These are phyloP conservation scores for Caenorhabditis virilis DNA, from an alignment of 2,888 invertebrate species.

Conservation along the genomic window DNA sequence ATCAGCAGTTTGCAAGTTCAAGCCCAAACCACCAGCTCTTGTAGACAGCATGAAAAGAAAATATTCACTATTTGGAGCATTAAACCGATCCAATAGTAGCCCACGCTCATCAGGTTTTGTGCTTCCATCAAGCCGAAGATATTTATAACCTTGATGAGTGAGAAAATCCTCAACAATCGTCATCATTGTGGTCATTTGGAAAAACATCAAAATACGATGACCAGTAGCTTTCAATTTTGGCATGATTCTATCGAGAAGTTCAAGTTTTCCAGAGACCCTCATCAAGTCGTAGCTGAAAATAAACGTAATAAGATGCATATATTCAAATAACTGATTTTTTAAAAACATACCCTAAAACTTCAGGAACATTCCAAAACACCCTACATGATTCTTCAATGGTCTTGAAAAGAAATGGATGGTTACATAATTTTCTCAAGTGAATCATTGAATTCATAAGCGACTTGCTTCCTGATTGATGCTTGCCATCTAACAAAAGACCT, in stretches of 20 bases:
- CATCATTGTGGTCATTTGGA: conserved; percentile 99
- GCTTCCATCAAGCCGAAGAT: conserved; percentile 92
- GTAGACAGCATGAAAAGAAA: conserved; percentile 95
- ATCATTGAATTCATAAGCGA: conserved; percentile 99
- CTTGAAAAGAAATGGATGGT: conserved; percentile 99
- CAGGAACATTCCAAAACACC: conserved; percentile 43
- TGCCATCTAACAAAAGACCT: conserved; percentile 58
- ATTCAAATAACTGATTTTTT: neutral
- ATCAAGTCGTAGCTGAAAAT: conserved; percentile 83
- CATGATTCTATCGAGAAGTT: conserved; percentile 90
- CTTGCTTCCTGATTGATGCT: conserved; percentile 33
- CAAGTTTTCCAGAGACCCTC: conserved; percentile 94
- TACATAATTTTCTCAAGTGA: conserved; percentile 94
- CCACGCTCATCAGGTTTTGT: conserved; percentile 98
- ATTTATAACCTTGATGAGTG: conserved; percentile 83
- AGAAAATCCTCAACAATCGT: conserved; percentile 98
- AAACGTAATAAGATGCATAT: neutral
- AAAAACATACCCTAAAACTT: conserved; percentile 74
- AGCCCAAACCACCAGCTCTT: conserved; percentile 78
- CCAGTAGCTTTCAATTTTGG: conserved; percentile 89
- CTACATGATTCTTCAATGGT: conserved; percentile 80
- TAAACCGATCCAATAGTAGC: conserved; percentile 84
- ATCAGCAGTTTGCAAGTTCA: conserved; percentile 96
- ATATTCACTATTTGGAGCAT: conserved; percentile 84
- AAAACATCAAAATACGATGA: conserved; percentile 93